Base-by-base conservation (phyloP, 2,113 vertebrate species). In the Capra hircus region DNA sequence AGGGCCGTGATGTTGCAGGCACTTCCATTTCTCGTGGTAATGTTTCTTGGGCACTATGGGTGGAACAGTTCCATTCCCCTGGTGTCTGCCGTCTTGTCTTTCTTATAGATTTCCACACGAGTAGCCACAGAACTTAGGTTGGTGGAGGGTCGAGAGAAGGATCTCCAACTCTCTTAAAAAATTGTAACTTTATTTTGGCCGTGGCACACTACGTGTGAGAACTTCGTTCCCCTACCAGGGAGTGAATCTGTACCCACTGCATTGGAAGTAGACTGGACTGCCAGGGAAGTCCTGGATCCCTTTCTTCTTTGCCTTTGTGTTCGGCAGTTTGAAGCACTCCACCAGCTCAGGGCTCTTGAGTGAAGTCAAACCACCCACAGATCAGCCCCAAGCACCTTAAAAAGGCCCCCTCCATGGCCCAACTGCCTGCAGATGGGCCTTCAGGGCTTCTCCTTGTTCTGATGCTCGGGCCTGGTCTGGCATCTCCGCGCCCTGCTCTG, bases 1-100 rank as follows among this genome's bases (percentile, higher is more conserved):
- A 74, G 52, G 27, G 12, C 27, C 0, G 0, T 6, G 17, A 8
- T 16, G 0, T 28, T 40, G n/a, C 21, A 78, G 17, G 21, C 6
- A 5, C 28, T 52, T 85, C 17, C 2, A 1, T 15, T 36, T 81
- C 6, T 57, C 43, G 0, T 17, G 28, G 40, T 57, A 30, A 78
- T 19, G 3, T 55, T 82, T 74, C 71, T 48, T 60, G 10, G 45
- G 11, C 28, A 30, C 6, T 21, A 21, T 30, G 57, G 17, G 12
- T 36, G n/a, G 30, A 3, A 9, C 2, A 23, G 2, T 40, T 25
- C 30, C n/a, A 2, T 62, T n/a, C 25, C 33, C 60, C 5, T 6
- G n/a, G 45, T 12, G 13, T 19, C 82, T 81, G 17, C 67, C 13
- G 0, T 45, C 84, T 85, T 5, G 25, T 15, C 43, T 67, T 48